Base-by-base conservation (phyloP, 2,113 vertebrate species). In the Nibea albiflora region DNA sequence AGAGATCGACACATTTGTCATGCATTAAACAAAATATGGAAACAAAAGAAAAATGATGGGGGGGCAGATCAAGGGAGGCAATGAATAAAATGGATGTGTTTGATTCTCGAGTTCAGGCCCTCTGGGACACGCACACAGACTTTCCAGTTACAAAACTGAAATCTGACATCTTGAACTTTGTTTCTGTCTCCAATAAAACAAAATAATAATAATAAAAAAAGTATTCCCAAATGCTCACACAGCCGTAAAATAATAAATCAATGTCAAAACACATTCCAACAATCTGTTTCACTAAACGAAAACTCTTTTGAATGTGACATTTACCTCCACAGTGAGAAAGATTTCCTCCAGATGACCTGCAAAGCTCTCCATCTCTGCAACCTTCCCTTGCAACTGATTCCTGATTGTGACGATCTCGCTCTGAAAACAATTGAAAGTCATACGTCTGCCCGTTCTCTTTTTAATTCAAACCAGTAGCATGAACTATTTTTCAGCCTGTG, bases 281-380 rank as follows among this genome's bases (percentile, higher is more conserved):
- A 47, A 42, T 39, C 15, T 3, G 35, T 74, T 63, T 62, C 10
- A 5, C 39, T 17, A 63, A 44, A 69, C 8, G 5, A 4, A 56
- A 62, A 39, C 20, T 42, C 4, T 58, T 24, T 11, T 3, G 12
- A 28, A 20, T 35, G 2, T 17, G 19, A 50, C 31, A 39, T 88
- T 94, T 90, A 99, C 98, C 96, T 99, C 98, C 49, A 99, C 96
- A 0, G 98, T 98, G 75, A 98, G 97, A 91, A 98, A 99, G 73
- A 99, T 99, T 90, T 99, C 98, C 79, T 99, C 98, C 92, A 99
- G 90, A 69, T 99, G 97, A 78, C 96, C 96, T 46, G 96, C 96
- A 89, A 99, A 97, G 83, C 95, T 97, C 83, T 99, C 98, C 96
- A 98, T 97, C 82, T 98, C 96, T 9, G 93, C 83, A 47, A 99